These are phyloP conservation scores for Epizoanthus stellaris DNA, from an alignment of 92 coral and sea anemone species.

Conservation along the genomic window DNA sequence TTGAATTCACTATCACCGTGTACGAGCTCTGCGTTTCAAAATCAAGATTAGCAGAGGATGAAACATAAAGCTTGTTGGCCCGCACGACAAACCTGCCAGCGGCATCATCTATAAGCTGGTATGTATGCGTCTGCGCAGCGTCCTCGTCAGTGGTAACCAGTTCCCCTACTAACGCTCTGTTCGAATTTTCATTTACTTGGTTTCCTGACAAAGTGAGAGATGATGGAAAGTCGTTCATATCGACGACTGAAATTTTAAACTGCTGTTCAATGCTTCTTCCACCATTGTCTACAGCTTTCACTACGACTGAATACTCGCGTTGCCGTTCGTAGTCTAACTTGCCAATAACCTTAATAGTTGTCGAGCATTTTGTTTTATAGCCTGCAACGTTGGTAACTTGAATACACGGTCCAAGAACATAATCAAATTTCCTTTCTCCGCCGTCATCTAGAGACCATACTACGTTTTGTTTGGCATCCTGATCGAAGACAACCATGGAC, in stretches of 20 bases:
- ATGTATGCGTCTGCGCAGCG: slow-evolving; percentile 65
- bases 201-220: slow-evolving; percentile 69
- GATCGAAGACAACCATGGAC: slow-evolving; percentile 76
- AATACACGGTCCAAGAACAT: slow-evolving; percentile 54
- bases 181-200: slow-evolving; percentile 67
- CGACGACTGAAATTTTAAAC: slow-evolving; percentile 58
- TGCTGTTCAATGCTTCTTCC: slow-evolving; percentile 62
- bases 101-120: slow-evolving; percentile 66
- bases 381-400: slow-evolving; percentile 55
- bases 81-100: slow-evolving; percentile 76
- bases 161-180: slow-evolving; percentile 73
- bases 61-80: slow-evolving; percentile 73
- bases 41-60: slow-evolving; percentile 72
- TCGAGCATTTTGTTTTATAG: slow-evolving; percentile 70
- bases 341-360: slow-evolving; percentile 53
- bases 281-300: slow-evolving; percentile 81
- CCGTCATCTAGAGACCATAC: slow-evolving; percentile 77
- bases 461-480: slow-evolving; percentile 69
- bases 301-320: slow-evolving; percentile 50
- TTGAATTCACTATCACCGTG: slow-evolving; percentile 51
- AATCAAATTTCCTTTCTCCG: slow-evolving; percentile 66
- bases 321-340: slow-evolving; percentile 73
- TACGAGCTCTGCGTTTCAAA: slow-evolving; percentile 56
- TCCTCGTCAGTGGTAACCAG: slow-evolving; percentile 79
- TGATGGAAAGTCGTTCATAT: slow-evolving; percentile 78